Evolutionary conservation across 1,140 invertebrate genomes (phyloP).

Genomic region (Conus betulinus): DNA sequence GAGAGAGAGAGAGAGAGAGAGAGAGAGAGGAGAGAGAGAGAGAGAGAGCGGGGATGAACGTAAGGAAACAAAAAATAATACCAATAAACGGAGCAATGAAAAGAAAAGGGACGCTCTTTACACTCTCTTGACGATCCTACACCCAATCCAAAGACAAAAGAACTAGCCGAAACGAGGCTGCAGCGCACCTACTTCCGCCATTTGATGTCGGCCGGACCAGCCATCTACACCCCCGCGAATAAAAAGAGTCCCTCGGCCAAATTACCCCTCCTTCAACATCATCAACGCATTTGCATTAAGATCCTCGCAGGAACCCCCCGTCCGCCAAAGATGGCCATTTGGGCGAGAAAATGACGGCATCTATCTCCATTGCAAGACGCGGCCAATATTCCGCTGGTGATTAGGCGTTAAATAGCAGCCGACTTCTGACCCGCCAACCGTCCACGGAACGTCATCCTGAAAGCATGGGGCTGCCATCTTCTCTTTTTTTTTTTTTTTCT

Average conservation of each 20-base stretch:
- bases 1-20: not conserved
- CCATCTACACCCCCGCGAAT: not conserved
- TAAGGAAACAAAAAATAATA: not conserved
- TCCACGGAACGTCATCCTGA: not conserved
- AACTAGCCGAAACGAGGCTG: not conserved
- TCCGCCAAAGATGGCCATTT: not conserved
- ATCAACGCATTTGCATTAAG: constrained; percentile 18
- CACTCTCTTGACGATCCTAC: not conserved
- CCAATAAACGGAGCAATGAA: not conserved
- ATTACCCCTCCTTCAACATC: not conserved
- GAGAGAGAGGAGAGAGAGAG: constrained; percentile 16
- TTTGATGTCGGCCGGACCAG: not conserved
- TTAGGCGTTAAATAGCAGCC: constrained; percentile 21
- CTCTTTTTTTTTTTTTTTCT: not conserved
- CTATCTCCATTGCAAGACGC: constrained; percentile 25
- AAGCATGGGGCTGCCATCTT: no score
- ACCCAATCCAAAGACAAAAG: not conserved
- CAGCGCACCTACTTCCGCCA: constrained; percentile 11
- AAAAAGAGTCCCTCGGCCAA: not conserved
- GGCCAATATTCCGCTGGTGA: constrained; percentile 18
- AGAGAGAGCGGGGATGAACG: not conserved
- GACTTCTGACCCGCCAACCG: constrained; percentile 1
- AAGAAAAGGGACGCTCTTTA: not conserved
- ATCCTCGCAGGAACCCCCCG: not conserved
- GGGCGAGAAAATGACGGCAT: constrained; percentile 22